Conservation (phyloP, 2,888 invertebrate species). For the Coleophora flavipennella region DNA sequence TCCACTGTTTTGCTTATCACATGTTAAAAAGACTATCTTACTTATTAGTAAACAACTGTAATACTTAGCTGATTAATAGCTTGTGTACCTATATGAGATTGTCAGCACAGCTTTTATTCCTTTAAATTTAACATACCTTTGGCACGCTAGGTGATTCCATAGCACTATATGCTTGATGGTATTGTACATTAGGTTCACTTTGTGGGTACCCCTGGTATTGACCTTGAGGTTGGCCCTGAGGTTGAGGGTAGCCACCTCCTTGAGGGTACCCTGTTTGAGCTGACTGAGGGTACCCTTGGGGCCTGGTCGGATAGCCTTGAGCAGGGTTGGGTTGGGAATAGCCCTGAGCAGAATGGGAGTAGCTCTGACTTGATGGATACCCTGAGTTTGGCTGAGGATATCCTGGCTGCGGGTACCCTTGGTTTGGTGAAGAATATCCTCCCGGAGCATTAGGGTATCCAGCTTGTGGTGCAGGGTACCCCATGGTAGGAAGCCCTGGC, state of each 20-base stretch:
- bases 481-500: slow-evolving; percentile 55
- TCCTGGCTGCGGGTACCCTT: slow-evolving; percentile 23
- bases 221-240: slow-evolving; percentile 24
- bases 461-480: slow-evolving; percentile 49
- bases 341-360: slow-evolving; percentile 32
- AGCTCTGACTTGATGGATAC: slow-evolving; percentile 20
- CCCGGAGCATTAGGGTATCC: slow-evolving; percentile 37
- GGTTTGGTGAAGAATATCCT: slow-evolving; percentile 24
- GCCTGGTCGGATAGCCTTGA: slow-evolving; percentile 14
- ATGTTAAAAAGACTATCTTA: slow-evolving; percentile 19
- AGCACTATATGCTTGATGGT: slow-evolving; percentile 35
- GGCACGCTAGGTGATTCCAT: slow-evolving; percentile 31
- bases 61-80: background rate
- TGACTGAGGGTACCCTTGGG: slow-evolving; percentile 28
- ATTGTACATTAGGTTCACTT: slow-evolving; percentile 28
- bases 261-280: slow-evolving; percentile 24
- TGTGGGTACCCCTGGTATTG: slow-evolving; percentile 35
- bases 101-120: background rate
- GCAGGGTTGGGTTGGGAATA: slow-evolving; percentile 29
- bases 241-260: slow-evolving; percentile 11
- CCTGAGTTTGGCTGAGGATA: slow-evolving; percentile 19
- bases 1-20: slow-evolving; percentile 50
- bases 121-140: slow-evolving; percentile 40
- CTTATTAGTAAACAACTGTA: slow-evolving; percentile 11
- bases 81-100: slow-evolving; percentile 1